Percentiles rank a stretch among this genome's conserved stretches.
Conservation (phyloP, 2,888 invertebrate genomes). For the Arge pagana region DNA sequence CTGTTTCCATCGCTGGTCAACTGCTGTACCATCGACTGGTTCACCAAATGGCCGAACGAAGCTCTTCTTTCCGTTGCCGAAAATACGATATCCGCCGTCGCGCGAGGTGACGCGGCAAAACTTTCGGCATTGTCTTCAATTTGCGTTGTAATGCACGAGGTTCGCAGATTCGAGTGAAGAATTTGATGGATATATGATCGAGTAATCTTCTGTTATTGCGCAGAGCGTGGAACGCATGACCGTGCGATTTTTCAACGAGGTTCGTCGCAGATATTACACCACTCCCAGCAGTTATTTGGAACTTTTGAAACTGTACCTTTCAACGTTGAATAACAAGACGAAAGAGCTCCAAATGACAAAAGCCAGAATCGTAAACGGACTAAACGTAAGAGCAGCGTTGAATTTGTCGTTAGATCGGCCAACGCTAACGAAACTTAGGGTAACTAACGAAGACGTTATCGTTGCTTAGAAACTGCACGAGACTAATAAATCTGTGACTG, state of each 20-base stretch:
- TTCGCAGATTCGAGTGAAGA: constrained; percentile 41
- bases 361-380: constrained; percentile 75
- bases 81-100: constrained; percentile 68
- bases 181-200: constrained; percentile 4
- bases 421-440: constrained; percentile 2
- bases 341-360: constrained; percentile 69
- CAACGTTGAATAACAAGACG: constrained; percentile 71
- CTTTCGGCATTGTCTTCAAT: constrained; percentile 64
- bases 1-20: constrained; percentile 93
- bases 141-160: constrained; percentile 75
- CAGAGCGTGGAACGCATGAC: constrained; percentile 83
- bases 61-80: constrained; percentile 83
- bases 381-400: constrained; percentile 59
- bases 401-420: neutral
- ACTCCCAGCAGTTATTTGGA: constrained; percentile 92
- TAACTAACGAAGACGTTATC: constrained; percentile 2
- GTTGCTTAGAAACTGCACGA: constrained; percentile 74
- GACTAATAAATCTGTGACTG: constrained; percentile 79
- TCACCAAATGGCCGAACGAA: constrained; percentile 88
- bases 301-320: constrained; percentile 77
- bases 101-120: constrained; percentile 60
- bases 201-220: constrained; percentile 27
- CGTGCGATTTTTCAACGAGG: constrained; percentile 75
- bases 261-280: constrained; percentile 85
- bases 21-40: constrained; percentile 95